Evolutionary conservation across 1,140 invertebrate species (phyloP).

Genomic region (Gerris buenoi): DNA sequence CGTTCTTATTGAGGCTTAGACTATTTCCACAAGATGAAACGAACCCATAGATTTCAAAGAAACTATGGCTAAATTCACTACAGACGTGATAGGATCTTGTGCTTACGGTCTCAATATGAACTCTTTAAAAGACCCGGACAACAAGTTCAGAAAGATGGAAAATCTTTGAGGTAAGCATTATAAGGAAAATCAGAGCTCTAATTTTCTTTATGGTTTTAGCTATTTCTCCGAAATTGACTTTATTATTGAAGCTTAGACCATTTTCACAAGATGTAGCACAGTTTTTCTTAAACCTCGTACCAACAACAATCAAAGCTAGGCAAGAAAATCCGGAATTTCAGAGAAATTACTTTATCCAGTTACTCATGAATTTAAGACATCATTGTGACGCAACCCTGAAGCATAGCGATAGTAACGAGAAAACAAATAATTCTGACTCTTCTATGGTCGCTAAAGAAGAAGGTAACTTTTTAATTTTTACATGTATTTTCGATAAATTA

Average conservation of each 20-base stretch:
- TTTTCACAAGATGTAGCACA: neutral
- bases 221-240: neutral
- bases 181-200: neutral
- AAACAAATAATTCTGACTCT: too few species aligned
- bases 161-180: conserved; percentile 14
- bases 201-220: neutral
- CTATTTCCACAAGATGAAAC: neutral
- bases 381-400: too few species aligned
- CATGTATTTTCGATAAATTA: too few species aligned
- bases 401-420: too few species aligned
- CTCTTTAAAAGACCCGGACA: conserved; percentile 34
- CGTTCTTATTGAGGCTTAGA: neutral
- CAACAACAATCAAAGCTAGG: neutral
- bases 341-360: neutral
- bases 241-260: neutral
- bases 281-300: neutral
- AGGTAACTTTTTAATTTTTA: too few species aligned
- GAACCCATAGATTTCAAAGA: conserved; percentile 24
- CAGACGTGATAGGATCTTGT: conserved; percentile 44
- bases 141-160: conserved; percentile 29
- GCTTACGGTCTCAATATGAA: conserved; percentile 45
- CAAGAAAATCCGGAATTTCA: neutral
- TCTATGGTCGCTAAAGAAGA: too few species aligned
- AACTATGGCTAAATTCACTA: conserved; percentile 40
- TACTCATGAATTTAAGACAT: neutral